phyloP scores from a whole-genome alignment of 1,140 invertebrate species.

The Nymphalis io region DNA sequence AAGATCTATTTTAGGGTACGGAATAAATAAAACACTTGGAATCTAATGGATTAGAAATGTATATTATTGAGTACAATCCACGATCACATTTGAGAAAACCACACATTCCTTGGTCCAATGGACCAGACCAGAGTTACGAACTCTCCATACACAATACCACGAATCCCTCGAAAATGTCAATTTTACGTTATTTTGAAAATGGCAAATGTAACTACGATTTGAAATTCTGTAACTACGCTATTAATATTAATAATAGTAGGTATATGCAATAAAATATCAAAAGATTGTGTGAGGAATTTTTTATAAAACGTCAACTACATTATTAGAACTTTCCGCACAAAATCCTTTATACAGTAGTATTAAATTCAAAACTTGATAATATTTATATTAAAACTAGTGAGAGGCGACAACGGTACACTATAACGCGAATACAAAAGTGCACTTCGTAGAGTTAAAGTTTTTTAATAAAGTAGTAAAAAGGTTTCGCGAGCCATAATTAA shows the following conservation, averaged over 20 bases:
- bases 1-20: not conserved
- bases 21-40: constrained; percentile 58
- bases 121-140: constrained; percentile 20
- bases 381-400: constrained; percentile 52
- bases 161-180: constrained; percentile 58
- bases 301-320: constrained; percentile 5
- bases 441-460: constrained; percentile 44
- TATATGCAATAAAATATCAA: constrained; percentile 71
- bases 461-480: constrained; percentile 23
- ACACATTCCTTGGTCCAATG: constrained; percentile 42
- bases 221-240: constrained; percentile 72
- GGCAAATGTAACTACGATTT: constrained; percentile 75
- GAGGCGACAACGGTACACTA: constrained; percentile 54
- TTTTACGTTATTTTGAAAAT: constrained; percentile 64
- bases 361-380: constrained; percentile 63
- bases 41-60: constrained; percentile 79
- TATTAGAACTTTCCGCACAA: constrained; percentile 38
- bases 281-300: constrained; percentile 52
- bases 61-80: constrained; percentile 79
- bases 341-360: constrained; percentile 52
- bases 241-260: constrained; percentile 57
- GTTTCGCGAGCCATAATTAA: constrained; percentile 23
- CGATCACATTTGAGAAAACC: constrained; percentile 64
- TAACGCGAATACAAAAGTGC: constrained; percentile 62
- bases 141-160: constrained; percentile 32